A percentile compares a stretch with the other conserved stretches of the same genome.
Conservation (phyloP, 2,888 invertebrate species). For the Octodonta nipae region DNA sequence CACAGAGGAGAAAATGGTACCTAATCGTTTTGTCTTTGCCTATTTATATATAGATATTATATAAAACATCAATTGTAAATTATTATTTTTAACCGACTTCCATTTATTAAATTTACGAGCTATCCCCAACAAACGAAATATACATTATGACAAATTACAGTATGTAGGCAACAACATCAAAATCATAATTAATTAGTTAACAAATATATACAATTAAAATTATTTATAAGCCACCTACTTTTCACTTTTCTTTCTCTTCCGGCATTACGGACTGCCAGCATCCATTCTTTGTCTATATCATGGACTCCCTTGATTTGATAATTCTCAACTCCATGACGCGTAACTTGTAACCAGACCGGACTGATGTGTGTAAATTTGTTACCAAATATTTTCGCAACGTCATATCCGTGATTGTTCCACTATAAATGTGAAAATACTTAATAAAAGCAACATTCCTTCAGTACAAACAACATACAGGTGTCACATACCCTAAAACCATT, state of each 20-base stretch:
- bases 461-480: conserved; percentile 52
- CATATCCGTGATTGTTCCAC: conserved; percentile 94
- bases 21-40: too few relatives aligned
- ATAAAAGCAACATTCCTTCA: not conserved
- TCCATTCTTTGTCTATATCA: conserved; percentile 77
- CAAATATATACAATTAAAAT: too few relatives aligned
- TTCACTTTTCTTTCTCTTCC: conserved; percentile 43
- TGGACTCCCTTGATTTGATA: conserved; percentile 61
- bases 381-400: conserved; percentile 78
- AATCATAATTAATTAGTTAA: too few relatives aligned
- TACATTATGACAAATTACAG: too few relatives aligned
- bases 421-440: conserved; percentile 31
- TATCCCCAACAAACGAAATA: too few relatives aligned
- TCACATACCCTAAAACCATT: conserved; percentile 78
- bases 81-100: too few relatives aligned
- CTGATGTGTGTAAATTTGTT: conserved; percentile 82
- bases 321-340: conserved; percentile 45
- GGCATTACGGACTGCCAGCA: conserved; percentile 52
- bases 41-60: too few relatives aligned
- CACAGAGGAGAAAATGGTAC: too few relatives aligned
- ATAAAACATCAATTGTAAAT: too few relatives aligned
- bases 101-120: too few relatives aligned
- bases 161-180: too few relatives aligned
- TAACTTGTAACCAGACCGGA: conserved; percentile 88
- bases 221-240: conserved; percentile 36